Conservation (phyloP, 2,888 invertebrate species). For the Agapostemon virescens region DNA sequence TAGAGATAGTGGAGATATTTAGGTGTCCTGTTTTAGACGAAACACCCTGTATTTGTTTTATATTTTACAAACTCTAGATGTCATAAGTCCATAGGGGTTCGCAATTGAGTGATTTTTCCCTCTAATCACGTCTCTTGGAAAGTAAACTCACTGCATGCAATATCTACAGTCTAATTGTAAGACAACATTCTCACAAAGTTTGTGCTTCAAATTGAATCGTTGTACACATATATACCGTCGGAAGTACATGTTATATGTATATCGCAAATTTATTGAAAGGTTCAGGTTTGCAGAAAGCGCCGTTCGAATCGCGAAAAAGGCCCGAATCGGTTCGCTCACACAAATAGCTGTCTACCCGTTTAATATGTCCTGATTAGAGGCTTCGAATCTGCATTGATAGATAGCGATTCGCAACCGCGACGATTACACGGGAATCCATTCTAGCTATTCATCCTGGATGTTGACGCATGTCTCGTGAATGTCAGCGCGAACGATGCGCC, state of each 20-base stretch:
- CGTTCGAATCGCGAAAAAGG: not conserved
- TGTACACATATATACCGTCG: not conserved
- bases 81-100: not conserved
- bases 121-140: not conserved
- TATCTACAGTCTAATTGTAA: not conserved
- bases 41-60: too few relatives aligned
- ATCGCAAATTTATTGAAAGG: not conserved
- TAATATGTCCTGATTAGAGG: slow-evolving; percentile 46
- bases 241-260: not conserved
- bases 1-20: too few relatives aligned
- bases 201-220: not conserved
- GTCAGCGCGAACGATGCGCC: not conserved
- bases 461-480: slow-evolving; percentile 20
- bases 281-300: not conserved
- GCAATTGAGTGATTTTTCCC: not conserved
- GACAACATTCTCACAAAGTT: not conserved
- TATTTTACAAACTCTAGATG: too few relatives aligned
- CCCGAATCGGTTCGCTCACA: slow-evolving; percentile 9
- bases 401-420: slow-evolving; percentile 17
- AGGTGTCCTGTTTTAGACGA: too few relatives aligned
- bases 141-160: not conserved
- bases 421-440: slow-evolving; percentile 8
- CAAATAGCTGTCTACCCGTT: slow-evolving; percentile 43
- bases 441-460: slow-evolving; percentile 15
- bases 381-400: slow-evolving; percentile 25